These are phyloP conservation scores for Montipora foliosa DNA, from an alignment of 64 coral and sea anemone genomes.

Conservation along the genomic window DNA sequence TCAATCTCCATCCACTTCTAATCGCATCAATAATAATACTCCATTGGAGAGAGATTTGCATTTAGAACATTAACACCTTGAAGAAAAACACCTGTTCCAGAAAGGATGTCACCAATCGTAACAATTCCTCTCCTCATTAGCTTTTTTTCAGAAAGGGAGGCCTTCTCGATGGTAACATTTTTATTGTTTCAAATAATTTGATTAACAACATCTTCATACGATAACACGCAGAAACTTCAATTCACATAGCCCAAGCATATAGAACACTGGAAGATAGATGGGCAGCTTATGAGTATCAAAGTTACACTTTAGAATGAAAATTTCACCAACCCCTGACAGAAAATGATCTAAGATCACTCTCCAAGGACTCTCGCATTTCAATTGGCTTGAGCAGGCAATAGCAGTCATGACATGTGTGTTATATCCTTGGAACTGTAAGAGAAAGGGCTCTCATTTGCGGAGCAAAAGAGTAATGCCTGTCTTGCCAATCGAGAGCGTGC, in stretches of 20 bases:
- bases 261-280: background rate
- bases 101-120: background rate
- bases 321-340: background rate
- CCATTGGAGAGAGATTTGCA: too few relatives aligned
- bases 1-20: too few relatives aligned
- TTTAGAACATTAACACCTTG: background rate
- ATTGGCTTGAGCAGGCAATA: too few relatives aligned
- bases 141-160: too few relatives aligned
- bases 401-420: too few relatives aligned
- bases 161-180: background rate
- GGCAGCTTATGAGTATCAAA: background rate
- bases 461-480: too few relatives aligned
- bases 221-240: background rate
- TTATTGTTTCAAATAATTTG: background rate
- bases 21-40: too few relatives aligned
- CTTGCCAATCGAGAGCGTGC: too few relatives aligned
- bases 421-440: too few relatives aligned
- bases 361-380: background rate
- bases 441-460: too few relatives aligned
- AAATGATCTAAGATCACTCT: background rate
- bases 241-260: background rate
- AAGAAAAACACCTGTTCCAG: background rate
- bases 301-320: background rate
- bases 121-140: background rate
- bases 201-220: background rate